Base-by-base conservation (phyloP, 2,797 vertebrate genomes). In the Myotis daubentonii region DNA sequence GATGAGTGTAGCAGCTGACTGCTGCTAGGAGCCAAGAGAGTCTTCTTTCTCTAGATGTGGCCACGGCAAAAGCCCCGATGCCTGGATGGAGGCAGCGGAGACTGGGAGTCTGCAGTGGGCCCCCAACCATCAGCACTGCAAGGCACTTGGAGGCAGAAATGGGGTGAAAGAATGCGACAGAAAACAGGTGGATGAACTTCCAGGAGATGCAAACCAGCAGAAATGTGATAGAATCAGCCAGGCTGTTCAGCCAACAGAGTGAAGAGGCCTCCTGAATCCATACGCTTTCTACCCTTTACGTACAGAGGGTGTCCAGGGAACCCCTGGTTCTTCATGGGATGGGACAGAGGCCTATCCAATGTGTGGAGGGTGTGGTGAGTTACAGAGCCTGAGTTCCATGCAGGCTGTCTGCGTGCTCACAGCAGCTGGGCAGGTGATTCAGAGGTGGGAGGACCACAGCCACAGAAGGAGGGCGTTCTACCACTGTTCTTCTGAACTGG, bases 331-430 rank as follows among this genome's bases (percentile, higher is more conserved):
- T 53, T 22, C 47, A 38, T 55, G 44, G 1, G 17, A 20, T 6
- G 28, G 66, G 75, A 22, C 16, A 19, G 44, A 53, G 60, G 57
- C 9, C 25, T 75, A 30, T 47, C 25, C 38, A 41, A 33, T 8
- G 44, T 0, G 0, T 13, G 20, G 4, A 8, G 51, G 36, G 30
- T 13, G 10, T 4, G 13, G 36, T 0, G 19, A 51, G 38, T 28
- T 68, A 25, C 9, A 2, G 2, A 47, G 78, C 17, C 30, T 0
- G 7, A 6, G 68, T 19, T 33, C 57, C 12, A 4, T 33, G 28
- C 4, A 25, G 12, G 36, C 60, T 41, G 17, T 51, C 11, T 19
- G 12, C 0, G 0, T 8, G 10, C 68, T 55, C 51, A 20, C 17
- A 8, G 20, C n/a, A 12, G 16, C 30, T 4, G 23, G 36, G 17